Conservation (phyloP, 92 coral and sea anemone genomes). For the Isaurus tuberculatus region DNA sequence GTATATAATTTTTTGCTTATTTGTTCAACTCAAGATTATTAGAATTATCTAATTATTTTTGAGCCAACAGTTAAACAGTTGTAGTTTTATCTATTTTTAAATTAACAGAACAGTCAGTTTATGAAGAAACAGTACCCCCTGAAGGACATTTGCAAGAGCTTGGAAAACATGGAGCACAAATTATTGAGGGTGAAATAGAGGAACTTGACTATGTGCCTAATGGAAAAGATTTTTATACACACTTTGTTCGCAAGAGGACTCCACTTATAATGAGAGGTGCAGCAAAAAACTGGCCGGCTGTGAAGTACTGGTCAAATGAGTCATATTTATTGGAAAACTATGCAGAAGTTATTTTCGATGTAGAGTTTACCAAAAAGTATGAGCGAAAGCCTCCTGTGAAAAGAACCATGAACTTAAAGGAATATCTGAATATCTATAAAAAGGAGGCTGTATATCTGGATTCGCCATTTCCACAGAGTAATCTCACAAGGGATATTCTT, state of each 20-base stretch:
- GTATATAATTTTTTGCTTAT: too few species aligned
- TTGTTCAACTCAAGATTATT: too few species aligned
- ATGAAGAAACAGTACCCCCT: constrained; percentile 43
- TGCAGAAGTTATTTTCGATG: constrained; percentile 85
- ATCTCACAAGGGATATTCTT: constrained; percentile 77
- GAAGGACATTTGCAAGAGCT: constrained; percentile 83
- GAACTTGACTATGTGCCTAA: constrained; percentile 82
- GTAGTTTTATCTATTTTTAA: neutral
- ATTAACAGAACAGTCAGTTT: neutral
- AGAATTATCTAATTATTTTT: too few species aligned
- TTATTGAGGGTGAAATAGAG: constrained; percentile 70
- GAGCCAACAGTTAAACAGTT: too few species aligned
- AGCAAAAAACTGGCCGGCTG: constrained; percentile 86
- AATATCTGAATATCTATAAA: constrained; percentile 82
- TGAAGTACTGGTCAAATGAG: constrained; percentile 83
- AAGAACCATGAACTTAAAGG: constrained; percentile 82
- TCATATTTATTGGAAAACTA: constrained; percentile 81
- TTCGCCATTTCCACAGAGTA: constrained; percentile 89
- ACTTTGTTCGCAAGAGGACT: constrained; percentile 78
- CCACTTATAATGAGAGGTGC: constrained; percentile 90
- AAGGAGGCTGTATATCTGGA: constrained; percentile 85
- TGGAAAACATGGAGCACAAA: constrained; percentile 86
- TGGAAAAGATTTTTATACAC: constrained; percentile 91
- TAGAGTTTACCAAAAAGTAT: constrained; percentile 85
- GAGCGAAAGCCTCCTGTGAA: constrained; percentile 84